These are phyloP conservation scores for Fistularia tabacaria DNA, from an alignment of 2,797 vertebrate genomes.

Conservation along the genomic window DNA sequence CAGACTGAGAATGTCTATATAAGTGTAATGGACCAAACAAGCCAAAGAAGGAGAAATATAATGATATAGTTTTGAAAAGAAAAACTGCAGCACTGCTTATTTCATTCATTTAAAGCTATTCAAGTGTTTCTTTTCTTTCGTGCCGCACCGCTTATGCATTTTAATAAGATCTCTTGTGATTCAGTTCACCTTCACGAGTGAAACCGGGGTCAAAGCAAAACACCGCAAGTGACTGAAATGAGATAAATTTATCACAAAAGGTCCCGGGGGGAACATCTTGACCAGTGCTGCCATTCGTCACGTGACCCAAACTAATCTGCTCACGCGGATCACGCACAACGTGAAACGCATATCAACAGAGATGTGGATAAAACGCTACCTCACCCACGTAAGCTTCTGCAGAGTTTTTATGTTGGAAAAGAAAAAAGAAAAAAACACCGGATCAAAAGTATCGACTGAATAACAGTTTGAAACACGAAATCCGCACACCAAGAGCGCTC, in stretches of 20 bases:
- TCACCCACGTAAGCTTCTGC: too few species aligned
- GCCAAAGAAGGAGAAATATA: neutral
- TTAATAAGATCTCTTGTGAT: constrained; percentile 12
- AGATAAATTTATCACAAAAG: constrained; percentile 28
- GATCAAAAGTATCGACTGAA: too few species aligned
- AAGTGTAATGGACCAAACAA: too few species aligned
- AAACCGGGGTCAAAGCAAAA: constrained; percentile 32
- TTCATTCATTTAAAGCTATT: constrained; percentile 6
- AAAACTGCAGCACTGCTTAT: neutral
- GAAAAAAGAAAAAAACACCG: too few species aligned
- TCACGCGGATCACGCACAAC: neutral
- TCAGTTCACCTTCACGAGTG: constrained; percentile 40
- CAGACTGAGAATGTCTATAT: too few species aligned
- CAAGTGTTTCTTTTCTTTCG: constrained; percentile 1
- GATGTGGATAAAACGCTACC: too few species aligned
- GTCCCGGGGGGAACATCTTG: neutral
- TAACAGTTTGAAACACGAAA: too few species aligned
- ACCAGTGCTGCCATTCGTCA: constrained; percentile 29
- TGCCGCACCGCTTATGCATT: constrained; percentile 21
- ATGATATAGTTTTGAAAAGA: neutral
- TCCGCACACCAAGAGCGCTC: too few species aligned
- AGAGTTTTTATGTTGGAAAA: too few species aligned
- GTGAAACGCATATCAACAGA: too few species aligned
- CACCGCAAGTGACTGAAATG: constrained; percentile 26
- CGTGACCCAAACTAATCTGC: constrained; percentile 23